Base-by-base conservation (phyloP, 2,888 invertebrate genomes). In the Apeira syringaria region DNA sequence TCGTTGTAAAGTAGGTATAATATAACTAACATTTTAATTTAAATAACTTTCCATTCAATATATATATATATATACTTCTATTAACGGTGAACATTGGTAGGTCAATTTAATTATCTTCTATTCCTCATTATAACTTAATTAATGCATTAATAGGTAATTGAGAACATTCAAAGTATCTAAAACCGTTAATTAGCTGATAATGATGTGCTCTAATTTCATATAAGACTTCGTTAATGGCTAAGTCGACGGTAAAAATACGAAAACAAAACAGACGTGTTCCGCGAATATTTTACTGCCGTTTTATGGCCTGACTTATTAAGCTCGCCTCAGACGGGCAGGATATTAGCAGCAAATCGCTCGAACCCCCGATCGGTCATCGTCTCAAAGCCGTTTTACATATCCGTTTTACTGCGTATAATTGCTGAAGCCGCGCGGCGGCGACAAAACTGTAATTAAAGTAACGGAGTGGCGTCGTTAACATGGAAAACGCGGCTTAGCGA, bases 391-490 rank as follows among this genome's bases (percentile, higher is more conserved):
- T 80, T 81, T 80, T 74, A 78, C 77, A 80, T 78, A 82, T 84
- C 78, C 78, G 78, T 78, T 82, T 81, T 76, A 81, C 72, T 75
- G 75, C 74, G 74, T 72, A 74, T 80, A 82, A 83, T 84, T 81
- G 77, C 73, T 76, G 61, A 72, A 80, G 68, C 64, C 68, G 64
- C 61, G 68, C 67, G 69, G 70, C 62, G 68, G 73, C 78, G 82
- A 81, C 80, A 77, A 80, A 83, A 71, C 74, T 65, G 79, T 75
- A 85, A 86, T 86, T 85, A 85, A 83, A 80, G 63, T 86, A 86
- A 86, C 85, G 81, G 85, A 65, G 68, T n/a, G 66, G 56, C 61
- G 67, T 78, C 80, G 79, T 83, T 80, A 83, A 82, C 71, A 68
- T 70, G 61, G 54, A 59, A 70, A 64, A 65, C 61, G 59, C 66